Conservation (phyloP, 2,888 invertebrate genomes). For the Polydesmus complanatus region DNA sequence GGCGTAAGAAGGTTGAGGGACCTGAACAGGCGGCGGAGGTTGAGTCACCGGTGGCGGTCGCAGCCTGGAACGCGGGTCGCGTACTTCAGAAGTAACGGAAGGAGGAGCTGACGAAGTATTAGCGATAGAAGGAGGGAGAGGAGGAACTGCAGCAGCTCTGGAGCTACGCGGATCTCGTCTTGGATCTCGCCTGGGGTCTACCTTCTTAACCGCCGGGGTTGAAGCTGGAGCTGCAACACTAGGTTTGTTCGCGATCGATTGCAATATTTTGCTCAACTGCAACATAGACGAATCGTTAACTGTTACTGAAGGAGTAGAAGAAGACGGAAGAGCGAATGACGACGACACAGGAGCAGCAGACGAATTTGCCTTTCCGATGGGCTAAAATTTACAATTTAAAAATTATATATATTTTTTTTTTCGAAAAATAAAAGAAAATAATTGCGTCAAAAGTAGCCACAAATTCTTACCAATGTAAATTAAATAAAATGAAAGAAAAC, state of each 20-base stretch:
- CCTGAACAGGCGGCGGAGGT: not conserved
- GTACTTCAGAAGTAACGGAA: not conserved
- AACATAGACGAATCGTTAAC: slow-evolving; percentile 8
- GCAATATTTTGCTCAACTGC: slow-evolving; percentile 22
- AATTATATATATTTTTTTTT: not conserved
- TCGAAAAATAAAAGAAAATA: not conserved
- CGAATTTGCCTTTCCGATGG: slow-evolving; percentile 1
- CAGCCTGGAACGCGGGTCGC: no score
- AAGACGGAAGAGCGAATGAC: not conserved
- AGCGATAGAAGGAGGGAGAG: not conserved
- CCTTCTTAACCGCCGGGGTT: not conserved
- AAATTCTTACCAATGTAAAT: not conserved
- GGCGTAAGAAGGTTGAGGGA: not conserved
- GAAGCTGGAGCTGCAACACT: not conserved
- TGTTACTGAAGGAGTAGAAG: not conserved
- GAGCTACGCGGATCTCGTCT: slow-evolving; percentile 20
- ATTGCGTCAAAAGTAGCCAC: not conserved
- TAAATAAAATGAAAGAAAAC: not conserved
- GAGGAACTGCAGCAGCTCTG: not conserved
- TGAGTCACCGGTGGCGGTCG: not conserved
- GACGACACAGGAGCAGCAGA: not conserved
- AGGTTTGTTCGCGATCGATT: slow-evolving; percentile 17
- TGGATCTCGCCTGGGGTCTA: not conserved
- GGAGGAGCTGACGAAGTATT: not conserved
- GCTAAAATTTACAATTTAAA: not conserved